Conservation (phyloP, 2,113 vertebrate species). For the Amazona guildingii region DNA sequence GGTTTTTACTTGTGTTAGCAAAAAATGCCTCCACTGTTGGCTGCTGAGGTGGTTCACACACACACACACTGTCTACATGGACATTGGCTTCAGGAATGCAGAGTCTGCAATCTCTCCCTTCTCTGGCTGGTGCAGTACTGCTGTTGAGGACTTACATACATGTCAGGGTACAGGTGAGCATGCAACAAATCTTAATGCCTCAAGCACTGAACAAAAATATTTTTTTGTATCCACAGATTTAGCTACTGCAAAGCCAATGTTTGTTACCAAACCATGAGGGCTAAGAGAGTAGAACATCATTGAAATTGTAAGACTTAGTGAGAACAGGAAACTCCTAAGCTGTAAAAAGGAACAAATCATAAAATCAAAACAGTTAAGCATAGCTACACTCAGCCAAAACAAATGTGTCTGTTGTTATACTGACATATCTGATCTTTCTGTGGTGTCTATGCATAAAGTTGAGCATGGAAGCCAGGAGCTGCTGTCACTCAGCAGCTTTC, state of each 20-base stretch:
- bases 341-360: background rate
- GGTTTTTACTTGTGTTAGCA: too few species aligned
- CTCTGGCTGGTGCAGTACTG: background rate
- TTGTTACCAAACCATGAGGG: background rate
- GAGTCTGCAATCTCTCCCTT: background rate
- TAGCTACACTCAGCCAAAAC: background rate
- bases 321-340: background rate
- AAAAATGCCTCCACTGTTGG: background rate
- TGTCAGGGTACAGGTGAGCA: too few species aligned
- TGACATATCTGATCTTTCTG: background rate
- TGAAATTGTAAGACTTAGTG: background rate
- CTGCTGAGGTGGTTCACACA: background rate
- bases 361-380: background rate
- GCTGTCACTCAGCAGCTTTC: background rate
- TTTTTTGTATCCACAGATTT: background rate
- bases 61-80: accelerated
- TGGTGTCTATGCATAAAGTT: background rate
- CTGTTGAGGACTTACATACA: background rate
- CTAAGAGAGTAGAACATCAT: background rate
- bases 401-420: background rate
- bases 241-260: background rate
- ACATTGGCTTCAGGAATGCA: background rate
- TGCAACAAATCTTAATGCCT: background rate
- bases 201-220: background rate
- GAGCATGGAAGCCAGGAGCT: background rate